Conservation (phyloP, 2,113 vertebrate species). For the Carlito syrichta region DNA sequence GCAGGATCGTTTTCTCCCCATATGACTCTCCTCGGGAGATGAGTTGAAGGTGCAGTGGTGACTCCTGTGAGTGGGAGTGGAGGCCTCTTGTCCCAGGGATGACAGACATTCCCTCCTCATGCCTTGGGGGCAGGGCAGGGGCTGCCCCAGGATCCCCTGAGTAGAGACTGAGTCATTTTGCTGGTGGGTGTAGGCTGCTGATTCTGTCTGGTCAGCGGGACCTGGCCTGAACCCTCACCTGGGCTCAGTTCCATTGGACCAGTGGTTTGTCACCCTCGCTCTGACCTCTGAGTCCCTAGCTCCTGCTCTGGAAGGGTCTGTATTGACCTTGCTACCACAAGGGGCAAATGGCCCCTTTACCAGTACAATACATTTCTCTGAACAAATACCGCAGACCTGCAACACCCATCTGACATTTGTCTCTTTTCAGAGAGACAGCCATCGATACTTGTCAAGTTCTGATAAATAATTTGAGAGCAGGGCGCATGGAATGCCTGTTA, state of each 20-base stretch:
- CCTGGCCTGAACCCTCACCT: background rate
- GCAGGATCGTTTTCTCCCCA: constrained; percentile 42
- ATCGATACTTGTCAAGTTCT: background rate
- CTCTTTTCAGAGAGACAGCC: constrained; percentile 35
- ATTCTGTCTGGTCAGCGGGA: background rate
- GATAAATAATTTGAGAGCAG: constrained; percentile 24
- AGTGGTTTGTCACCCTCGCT: background rate
- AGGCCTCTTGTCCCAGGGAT: background rate
- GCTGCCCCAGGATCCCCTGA: background rate
- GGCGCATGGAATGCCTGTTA: background rate
- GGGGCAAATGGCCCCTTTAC: background rate
- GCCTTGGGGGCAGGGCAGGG: background rate
- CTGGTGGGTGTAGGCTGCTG: background rate
- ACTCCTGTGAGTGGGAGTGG: background rate
- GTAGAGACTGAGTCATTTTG: background rate
- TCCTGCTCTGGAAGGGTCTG: background rate
- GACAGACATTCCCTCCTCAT: background rate
- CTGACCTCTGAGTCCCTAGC: background rate
- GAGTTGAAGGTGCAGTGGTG: background rate
- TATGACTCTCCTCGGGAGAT: constrained; percentile 49
- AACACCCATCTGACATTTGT: background rate
- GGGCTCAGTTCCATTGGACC: background rate
- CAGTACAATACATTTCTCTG: background rate
- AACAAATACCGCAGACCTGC: background rate
- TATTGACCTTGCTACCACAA: background rate